Evolutionary conservation across 1,140 invertebrate genomes (phyloP), one percentile per base, ranked within the genome.

Genomic region (Matsumurasca onukii): DNA sequence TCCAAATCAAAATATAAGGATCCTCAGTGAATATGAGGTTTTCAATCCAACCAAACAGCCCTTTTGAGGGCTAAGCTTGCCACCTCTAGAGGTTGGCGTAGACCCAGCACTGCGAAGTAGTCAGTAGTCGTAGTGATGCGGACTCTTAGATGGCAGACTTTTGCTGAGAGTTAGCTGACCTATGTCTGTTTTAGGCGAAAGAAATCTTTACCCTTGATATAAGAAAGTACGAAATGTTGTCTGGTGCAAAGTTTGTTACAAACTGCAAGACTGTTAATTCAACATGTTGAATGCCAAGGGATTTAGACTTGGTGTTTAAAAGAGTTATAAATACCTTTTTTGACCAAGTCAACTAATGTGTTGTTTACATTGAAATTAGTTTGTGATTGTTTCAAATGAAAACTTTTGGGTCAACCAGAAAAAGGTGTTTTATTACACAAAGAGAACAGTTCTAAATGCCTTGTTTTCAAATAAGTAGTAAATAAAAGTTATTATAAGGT

Each of bases 91-190:
- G 24, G 24, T 5, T 3, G 9, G 9, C n/a, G 39, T 45, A 45
- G n/a, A 45, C 9, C 39, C 39, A 12, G 39, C 39, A 12, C n/a
- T 45, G 39, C 9, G 9, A n/a, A 52, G 5, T 52, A 52, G 12
- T n/a, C 3, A 52, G 12, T 12, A 52, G 13, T n/a, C 49, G 5
- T 52, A 52, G 24, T 3, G 3, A 59, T 12, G 2, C 24, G 12
- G 12, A 29, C 55, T 24, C 55, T 59, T 59, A 27, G 55, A 59
- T 59, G 55, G 55, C 55, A 59, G 15, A 9, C 30, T 25, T 59
- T 27, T 59, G 55, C 55, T 29, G 55, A 59, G 55, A 24, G 55
- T 29, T 59, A n/a, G 30, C n/a, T 27, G 5, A 20, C 49, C 30
- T n/a, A 22, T 52, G 5, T 5, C 12, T 13, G 49, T 3, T 52